phyloP scores from a whole-genome alignment of 2,113 vertebrate species.

The Pomatostomus ruficeps region DNA sequence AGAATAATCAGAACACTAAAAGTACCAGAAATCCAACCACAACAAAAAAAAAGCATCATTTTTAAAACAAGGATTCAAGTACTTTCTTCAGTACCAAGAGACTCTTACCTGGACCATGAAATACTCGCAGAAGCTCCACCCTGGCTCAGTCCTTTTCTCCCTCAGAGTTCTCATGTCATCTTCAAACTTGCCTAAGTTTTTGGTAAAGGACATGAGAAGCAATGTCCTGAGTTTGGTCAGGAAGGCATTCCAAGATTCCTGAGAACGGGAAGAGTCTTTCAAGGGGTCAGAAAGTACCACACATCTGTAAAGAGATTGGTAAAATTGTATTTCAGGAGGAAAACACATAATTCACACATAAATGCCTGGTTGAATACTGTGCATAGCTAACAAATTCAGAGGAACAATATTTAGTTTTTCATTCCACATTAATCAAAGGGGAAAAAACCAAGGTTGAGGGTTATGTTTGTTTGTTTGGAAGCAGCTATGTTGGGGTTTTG shows the following conservation, averaged over 20 bases:
- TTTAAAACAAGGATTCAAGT: neutral
- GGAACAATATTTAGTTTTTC: neutral
- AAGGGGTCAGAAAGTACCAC: constrained; percentile 93
- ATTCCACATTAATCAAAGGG: neutral
- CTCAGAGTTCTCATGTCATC: constrained; percentile 96
- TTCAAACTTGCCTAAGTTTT: constrained; percentile 96
- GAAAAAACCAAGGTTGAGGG: neutral
- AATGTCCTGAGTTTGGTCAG: constrained; percentile 93
- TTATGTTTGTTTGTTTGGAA: neutral
- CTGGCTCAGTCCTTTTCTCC: constrained; percentile 95
- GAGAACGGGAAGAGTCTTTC: constrained; percentile 96
- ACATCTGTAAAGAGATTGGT: constrained; percentile 76
- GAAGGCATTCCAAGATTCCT: constrained; percentile 97
- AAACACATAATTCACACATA: neutral
- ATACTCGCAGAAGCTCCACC: constrained; percentile 98
- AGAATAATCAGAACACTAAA: neutral
- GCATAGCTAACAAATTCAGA: neutral
- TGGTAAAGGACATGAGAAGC: constrained; percentile 98
- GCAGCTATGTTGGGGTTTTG: neutral
- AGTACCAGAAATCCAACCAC: neutral
- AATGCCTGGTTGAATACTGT: neutral
- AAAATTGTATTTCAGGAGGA: neutral
- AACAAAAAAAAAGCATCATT: neutral
- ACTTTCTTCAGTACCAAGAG: neutral
- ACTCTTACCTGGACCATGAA: constrained; percentile 95